Conservation (phyloP, 92 coral and sea anemone genomes). For the Heliopora coerulea region DNA sequence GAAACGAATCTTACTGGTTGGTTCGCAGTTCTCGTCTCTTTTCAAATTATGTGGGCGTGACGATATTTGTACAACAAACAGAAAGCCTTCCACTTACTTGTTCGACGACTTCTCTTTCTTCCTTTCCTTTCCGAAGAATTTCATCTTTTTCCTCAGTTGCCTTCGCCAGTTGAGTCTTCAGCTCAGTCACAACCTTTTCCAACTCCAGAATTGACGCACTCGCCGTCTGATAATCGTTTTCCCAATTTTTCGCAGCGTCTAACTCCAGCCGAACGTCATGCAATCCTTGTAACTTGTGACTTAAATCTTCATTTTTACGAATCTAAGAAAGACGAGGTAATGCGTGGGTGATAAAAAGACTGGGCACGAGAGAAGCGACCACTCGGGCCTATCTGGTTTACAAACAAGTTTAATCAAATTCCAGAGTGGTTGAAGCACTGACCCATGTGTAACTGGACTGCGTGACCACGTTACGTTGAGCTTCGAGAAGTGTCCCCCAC, state of each 20-base stretch:
- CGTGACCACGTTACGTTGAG: too few relatives aligned
- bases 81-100: conserved; percentile 61
- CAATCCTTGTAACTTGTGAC: conserved; percentile 49
- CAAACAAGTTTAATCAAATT: too few relatives aligned
- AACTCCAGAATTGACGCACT: conserved; percentile 66
- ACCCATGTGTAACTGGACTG: too few relatives aligned
- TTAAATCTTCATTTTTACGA: conserved; percentile 30
- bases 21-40: too few relatives aligned
- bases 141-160: conserved; percentile 62
- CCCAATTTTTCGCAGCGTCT: conserved; percentile 89
- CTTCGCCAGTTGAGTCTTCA: conserved; percentile 61
- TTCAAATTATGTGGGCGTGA: too few relatives aligned
- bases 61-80: too few relatives aligned
- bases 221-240: conserved; percentile 73
- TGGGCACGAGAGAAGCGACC: too few relatives aligned
- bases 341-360: too few relatives aligned
- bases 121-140: conserved; percentile 48
- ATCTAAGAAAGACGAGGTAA: conserved; percentile 1
- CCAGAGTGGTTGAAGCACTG: too few relatives aligned
- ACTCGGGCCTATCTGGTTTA: too few relatives aligned
- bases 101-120: conserved; percentile 59
- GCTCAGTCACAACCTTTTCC: conserved; percentile 72
- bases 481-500: too few relatives aligned
- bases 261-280: conserved; percentile 73
- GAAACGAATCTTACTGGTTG: too few relatives aligned